Conservation (phyloP, 2,888 invertebrate genomes). For the Dusona sp. region DNA sequence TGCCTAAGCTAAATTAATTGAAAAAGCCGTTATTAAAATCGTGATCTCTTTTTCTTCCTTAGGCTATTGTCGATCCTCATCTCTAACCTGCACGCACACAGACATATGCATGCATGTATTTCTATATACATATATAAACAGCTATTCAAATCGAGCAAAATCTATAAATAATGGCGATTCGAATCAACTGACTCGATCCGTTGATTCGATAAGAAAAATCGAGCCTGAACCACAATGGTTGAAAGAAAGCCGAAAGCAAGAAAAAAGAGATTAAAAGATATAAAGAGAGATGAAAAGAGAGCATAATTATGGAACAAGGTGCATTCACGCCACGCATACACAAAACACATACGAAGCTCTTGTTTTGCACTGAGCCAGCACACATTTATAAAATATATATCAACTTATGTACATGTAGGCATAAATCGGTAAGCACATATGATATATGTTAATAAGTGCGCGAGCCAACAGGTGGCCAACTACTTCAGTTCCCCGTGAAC, state of each 20-base stretch:
- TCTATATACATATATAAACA: conserved; percentile 1
- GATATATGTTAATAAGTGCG: conserved; percentile 58
- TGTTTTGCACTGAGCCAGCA: conserved; percentile 7
- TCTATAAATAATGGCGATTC: conserved; percentile 57
- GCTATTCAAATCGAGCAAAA: conserved; percentile 40
- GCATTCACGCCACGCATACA: conserved; percentile 53
- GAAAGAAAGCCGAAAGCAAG: conserved; percentile 33
- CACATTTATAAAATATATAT: conserved; percentile 23
- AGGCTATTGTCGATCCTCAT: conserved; percentile 34
- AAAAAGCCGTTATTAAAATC: conserved; percentile 39
- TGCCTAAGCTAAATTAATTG: conserved; percentile 39
- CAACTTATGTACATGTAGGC: conserved; percentile 8
- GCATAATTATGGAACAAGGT: conserved; percentile 60
- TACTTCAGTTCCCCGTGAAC: conserved; percentile 46
- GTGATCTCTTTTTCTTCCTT: conserved; percentile 33
- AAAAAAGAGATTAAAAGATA: conserved; percentile 47
- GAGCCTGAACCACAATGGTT: conserved; percentile 29
- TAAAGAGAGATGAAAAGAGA: conserved; percentile 40
- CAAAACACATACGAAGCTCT: conserved; percentile 3
- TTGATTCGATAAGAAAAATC: conserved; percentile 51
- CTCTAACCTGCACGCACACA: conserved; percentile 6
- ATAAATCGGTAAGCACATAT: conserved; percentile 53
- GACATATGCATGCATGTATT: not conserved
- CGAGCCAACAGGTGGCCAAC: conserved; percentile 57
- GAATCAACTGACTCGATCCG: conserved; percentile 52